Evolutionary conservation across 1,140 invertebrate species (phyloP), one percentile per base, ranked within the genome.

Genomic region (Psilanteris sp.): DNA sequence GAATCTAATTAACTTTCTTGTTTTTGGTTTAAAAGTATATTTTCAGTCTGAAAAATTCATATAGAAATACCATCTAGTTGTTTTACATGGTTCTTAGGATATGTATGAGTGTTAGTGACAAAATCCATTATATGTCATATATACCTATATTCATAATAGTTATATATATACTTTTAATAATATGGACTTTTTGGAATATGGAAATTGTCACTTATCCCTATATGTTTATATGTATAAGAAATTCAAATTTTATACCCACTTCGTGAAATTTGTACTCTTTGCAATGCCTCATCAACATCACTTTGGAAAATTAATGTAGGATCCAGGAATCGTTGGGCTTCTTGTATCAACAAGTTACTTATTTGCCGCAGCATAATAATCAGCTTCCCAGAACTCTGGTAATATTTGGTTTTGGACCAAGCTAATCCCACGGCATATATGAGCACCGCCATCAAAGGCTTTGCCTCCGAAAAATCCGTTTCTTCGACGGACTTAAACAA

Each of bases 351-450:
- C 66, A 98, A 88, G 90, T 98, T 98, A 82, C 93, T 94, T 61
- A 98, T 94, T 87, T 97, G 94, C 78, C 94, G 93, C 22, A 98
- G 89, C 31, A 98, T 88, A 18, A 96, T 94, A 79, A 97, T 96
- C 41, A 98, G 91, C 83, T 96, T 95, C 0, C 94, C 92, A 0
- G 95, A 95, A 71, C 93, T 94, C 80, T 96, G 95, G 85, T 97
- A 98, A 83, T 96, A 96, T 29, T 93, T 92, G 1, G 94, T 97
- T 81, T 96, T 93, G 8, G 93, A 91, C 96, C 96, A 98, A 8
- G 97, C 92, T 34, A 97, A 90, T 84, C 96, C 96, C 4, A 98
- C 91, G 0, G 93, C 91, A 74, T 97, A 94, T 87, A 97, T 93
- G 37, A 96, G 82, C 0, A 93, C 93, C 15, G 91, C 90, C 83